Conservation (phyloP, 1,140 invertebrate genomes). For the Neotoxoptera formosana region DNA sequence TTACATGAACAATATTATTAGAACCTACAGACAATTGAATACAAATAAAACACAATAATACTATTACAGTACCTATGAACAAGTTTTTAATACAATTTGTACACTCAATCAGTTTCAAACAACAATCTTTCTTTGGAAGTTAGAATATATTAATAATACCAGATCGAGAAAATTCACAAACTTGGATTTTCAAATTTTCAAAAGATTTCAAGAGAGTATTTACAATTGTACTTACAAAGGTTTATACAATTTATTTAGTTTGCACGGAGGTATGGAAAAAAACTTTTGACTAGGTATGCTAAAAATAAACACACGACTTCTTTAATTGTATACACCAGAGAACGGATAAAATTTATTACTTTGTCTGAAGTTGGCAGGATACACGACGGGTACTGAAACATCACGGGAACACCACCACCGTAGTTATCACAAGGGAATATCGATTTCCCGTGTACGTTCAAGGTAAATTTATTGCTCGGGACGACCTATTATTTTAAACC, state of each 20-base stretch:
- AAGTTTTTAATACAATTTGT: background rate
- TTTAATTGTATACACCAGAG: background rate
- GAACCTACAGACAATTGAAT: background rate
- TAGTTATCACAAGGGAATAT: constrained; percentile 80
- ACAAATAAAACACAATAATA: background rate
- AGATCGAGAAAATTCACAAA: background rate
- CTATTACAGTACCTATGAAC: background rate
- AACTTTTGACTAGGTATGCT: background rate
- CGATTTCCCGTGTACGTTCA: constrained; percentile 80
- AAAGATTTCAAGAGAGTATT: background rate
- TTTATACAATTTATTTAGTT: background rate
- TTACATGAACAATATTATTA: background rate
- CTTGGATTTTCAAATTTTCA: background rate
- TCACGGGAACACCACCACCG: constrained; percentile 72
- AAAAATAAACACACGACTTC: background rate
- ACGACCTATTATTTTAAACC: constrained; percentile 70
- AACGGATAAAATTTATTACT: constrained; percentile 64
- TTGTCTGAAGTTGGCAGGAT: constrained; percentile 76
- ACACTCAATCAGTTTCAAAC: background rate
- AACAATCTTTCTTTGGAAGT: background rate
- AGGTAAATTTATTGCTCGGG: constrained; percentile 82
- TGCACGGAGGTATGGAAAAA: background rate
- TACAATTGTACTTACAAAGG: background rate
- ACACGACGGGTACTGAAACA: constrained; percentile 83
- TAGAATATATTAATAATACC: background rate